A percentile compares a stretch with the other conserved stretches of the same genome.
These are phyloP conservation scores for Merops nubicus DNA, from an alignment of 2,113 vertebrate genomes.

Conservation along the genomic window DNA sequence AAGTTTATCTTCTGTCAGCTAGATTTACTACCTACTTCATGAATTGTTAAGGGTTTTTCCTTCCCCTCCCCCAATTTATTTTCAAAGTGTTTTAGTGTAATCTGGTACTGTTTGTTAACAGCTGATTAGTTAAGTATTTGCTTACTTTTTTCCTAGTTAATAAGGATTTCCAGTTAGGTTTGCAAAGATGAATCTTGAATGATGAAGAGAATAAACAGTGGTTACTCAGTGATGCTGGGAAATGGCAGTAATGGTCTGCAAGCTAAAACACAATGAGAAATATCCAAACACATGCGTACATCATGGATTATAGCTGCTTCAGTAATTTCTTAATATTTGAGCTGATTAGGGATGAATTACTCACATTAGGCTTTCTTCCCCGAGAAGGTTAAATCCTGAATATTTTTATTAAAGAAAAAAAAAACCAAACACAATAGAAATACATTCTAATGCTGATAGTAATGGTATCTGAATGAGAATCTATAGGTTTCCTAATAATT, in stretches of 20 bases:
- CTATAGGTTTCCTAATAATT: background rate
- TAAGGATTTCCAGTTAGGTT: slow-evolving; percentile 14
- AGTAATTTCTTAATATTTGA: background rate
- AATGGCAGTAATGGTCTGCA: background rate
- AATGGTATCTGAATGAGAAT: background rate
- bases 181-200: slow-evolving; percentile 8
- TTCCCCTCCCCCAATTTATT: background rate
- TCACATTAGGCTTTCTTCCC: background rate
- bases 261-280: background rate
- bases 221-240: background rate
- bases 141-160: background rate
- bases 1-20: slow-evolving; percentile 78
- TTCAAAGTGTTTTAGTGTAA: slow-evolving; percentile 36
- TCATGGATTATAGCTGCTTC: background rate
- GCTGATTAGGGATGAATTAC: background rate
- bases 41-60: slow-evolving; percentile 53
- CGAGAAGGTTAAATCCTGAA: background rate
- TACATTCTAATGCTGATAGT: background rate
- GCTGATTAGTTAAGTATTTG: slow-evolving; percentile 43
- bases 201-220: background rate
- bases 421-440: too few species aligned
- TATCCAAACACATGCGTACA: background rate
- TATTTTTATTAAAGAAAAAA: background rate
- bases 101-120: slow-evolving; percentile 14
- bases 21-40: slow-evolving; percentile 74